These are phyloP conservation scores for Spodoptera picta DNA, from an alignment of 2,888 invertebrate species.

Conservation along the genomic window DNA sequence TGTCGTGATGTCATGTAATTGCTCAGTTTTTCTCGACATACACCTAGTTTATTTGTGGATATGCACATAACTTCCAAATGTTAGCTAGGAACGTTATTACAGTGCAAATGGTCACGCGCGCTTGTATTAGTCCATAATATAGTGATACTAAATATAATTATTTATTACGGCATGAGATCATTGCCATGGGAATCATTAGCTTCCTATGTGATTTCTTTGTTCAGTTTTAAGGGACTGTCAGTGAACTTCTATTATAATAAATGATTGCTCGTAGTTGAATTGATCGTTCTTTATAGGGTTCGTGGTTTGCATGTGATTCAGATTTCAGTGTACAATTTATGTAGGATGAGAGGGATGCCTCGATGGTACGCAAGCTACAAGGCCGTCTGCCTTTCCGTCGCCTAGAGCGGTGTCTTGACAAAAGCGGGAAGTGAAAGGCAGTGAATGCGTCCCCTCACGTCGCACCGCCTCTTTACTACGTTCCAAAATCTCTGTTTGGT, in stretches of 20 bases:
- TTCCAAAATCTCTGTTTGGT: slow-evolving; percentile 64
- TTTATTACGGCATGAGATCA: no score
- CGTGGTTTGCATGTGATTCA: slow-evolving; percentile 26
- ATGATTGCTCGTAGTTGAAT: slow-evolving; percentile 8
- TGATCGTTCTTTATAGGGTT: slow-evolving; percentile 22
- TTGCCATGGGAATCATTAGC: slow-evolving; percentile 14
- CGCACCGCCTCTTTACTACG: slow-evolving; percentile 70
- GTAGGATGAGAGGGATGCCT: slow-evolving; percentile 80
- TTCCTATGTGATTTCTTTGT: slow-evolving; percentile 22
- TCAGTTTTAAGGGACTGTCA: slow-evolving; percentile 17
- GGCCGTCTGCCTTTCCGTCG: slow-evolving; percentile 85
- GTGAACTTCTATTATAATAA: slow-evolving; percentile 12
- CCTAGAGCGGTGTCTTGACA: slow-evolving; percentile 83
- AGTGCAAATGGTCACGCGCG: slow-evolving; percentile 52
- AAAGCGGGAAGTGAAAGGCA: slow-evolving; percentile 89
- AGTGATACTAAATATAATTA: slow-evolving; percentile 13
- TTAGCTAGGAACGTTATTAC: slow-evolving; percentile 42
- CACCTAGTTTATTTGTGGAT: slow-evolving; percentile 13
- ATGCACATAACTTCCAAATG: slow-evolving; percentile 58
- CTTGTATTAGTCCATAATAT: slow-evolving; percentile 39
- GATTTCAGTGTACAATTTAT: slow-evolving; percentile 54
- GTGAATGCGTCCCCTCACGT: slow-evolving; percentile 85
- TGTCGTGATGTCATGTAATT: slow-evolving; percentile 80
- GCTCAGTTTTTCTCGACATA: slow-evolving; percentile 65
- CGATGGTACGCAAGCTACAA: slow-evolving; percentile 82